Evolutionary conservation across 2,888 invertebrate species (phyloP), one percentile per base, ranked within the genome.

Genomic region (Allygus modestus): DNA sequence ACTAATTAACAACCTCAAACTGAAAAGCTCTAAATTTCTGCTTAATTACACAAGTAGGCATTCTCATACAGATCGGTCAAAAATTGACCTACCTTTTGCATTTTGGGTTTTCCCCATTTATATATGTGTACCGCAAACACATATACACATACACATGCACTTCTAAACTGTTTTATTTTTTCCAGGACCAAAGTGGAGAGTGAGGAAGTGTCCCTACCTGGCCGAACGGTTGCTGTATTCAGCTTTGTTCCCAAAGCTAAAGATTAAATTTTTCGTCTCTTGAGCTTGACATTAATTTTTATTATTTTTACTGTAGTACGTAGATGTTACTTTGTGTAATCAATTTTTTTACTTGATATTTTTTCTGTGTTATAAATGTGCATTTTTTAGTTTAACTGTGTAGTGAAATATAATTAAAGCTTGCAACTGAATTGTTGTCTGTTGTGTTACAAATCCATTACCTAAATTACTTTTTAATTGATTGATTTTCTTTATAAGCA

Each of bases 181-280:
- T 83, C 15, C 54, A 83, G 83, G 43, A 73, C 43, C 69, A 83
- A 83, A 46, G 37, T 83, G 12, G 33, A 31, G 54, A 82, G 82
- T 26, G 17, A 17, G 17, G 73, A 2, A 15, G 83, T 83, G 20
- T 28, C 33, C 15, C 54, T 83, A 31, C 83, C 83, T 26, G 73
- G 83, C 0, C 41, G 73, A 54, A 33, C 83, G 15, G 46, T 83
- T 31, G 73, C 71, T 33, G 83, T 83, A 1, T 83, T 73, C 51
- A 51, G 73, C 54, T 83, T 83, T 58, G 83, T 83, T 0, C 83
- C 83, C 20, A 54, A 71, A 33, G 73, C 71, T 23, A 83, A 83
- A 26, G 81, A 81, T 20, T 73, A 73, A 73, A 73, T 20, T 15
- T 1, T 15, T 23, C 12, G 7, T 12, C 23, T 17, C 4, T 15